phyloP scores from a whole-genome alignment of 2,113 vertebrate species.

The Neopipo cinnamomea region DNA sequence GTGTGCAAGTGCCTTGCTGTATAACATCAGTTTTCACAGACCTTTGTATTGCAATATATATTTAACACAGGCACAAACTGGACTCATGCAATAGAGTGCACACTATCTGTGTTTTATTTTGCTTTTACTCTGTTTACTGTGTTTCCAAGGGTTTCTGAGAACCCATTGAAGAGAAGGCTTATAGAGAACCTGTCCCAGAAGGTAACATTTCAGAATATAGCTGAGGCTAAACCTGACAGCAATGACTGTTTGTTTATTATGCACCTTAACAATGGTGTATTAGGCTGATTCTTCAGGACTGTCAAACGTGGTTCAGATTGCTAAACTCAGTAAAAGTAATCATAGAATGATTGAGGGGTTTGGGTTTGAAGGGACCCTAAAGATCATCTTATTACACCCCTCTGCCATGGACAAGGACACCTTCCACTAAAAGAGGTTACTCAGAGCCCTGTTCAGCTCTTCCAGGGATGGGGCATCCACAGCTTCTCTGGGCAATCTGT shows the following conservation, averaged over 20 bases:
- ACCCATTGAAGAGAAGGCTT: neutral
- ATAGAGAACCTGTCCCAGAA: neutral
- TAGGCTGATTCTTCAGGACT: neutral
- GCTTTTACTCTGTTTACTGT: neutral
- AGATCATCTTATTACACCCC: rapidly evolving
- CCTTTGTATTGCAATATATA: neutral
- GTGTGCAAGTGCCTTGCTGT: neutral
- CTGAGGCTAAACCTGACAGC: neutral
- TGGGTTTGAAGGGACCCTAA: neutral
- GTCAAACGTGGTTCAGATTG: neutral
- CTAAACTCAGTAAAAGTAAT: neutral
- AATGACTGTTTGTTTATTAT: neutral
- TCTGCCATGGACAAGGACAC: neutral
- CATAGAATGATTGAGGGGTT: neutral
- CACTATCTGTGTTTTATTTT: neutral
- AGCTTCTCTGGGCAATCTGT: neutral
- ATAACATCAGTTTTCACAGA: rapidly evolving
- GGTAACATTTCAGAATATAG: neutral
- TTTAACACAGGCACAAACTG: neutral
- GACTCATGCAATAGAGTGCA: neutral
- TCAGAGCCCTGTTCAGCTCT: neutral
- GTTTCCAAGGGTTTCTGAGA: neutral
- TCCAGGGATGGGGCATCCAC: neutral
- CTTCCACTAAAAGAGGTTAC: neutral
- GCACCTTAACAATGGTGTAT: neutral